These are phyloP conservation scores for Enteromius unitaeniatus DNA, from an alignment of 2,797 vertebrate species.

Conservation along the genomic window DNA sequence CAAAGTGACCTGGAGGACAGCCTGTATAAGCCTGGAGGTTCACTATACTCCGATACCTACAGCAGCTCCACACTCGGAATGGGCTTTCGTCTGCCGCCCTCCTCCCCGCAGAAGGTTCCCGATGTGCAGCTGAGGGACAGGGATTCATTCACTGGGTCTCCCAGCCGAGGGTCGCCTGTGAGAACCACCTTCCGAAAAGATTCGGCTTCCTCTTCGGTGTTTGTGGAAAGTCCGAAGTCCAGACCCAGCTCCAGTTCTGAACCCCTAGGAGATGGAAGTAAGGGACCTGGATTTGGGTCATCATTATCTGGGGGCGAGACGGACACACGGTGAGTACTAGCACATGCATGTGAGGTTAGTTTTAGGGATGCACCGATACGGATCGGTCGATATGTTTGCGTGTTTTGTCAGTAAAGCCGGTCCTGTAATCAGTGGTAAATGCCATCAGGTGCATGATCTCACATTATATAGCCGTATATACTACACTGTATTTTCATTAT, in stretches of 20 bases:
- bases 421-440: too few species aligned
- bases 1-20: conserved; percentile 93
- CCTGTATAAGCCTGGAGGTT: conserved; percentile 90
- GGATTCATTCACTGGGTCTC: conserved; percentile 89
- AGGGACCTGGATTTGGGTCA: conserved; percentile 84
- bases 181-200: conserved; percentile 95
- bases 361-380: too few species aligned
- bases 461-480: too few species aligned
- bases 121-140: conserved; percentile 84
- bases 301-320: conserved; percentile 85
- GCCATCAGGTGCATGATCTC: too few species aligned
- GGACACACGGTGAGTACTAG: conserved; percentile 85
- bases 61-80: conserved; percentile 83
- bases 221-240: conserved; percentile 90
- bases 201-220: conserved; percentile 90
- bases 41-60: conserved; percentile 88
- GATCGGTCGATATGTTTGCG: too few species aligned
- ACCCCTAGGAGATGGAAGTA: conserved; percentile 80
- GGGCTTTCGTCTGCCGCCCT: conserved; percentile 90
- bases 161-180: conserved; percentile 90
- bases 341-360: not conserved
- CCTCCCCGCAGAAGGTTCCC: conserved; percentile 93
- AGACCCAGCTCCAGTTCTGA: conserved; percentile 85
- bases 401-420: too few species aligned
- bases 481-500: too few species aligned